A percentile compares a stretch with the other conserved stretches of the same genome.
Evolutionary conservation across 2,888 invertebrate genomes (phyloP).

Genomic region (Xestia rhomboidea): DNA sequence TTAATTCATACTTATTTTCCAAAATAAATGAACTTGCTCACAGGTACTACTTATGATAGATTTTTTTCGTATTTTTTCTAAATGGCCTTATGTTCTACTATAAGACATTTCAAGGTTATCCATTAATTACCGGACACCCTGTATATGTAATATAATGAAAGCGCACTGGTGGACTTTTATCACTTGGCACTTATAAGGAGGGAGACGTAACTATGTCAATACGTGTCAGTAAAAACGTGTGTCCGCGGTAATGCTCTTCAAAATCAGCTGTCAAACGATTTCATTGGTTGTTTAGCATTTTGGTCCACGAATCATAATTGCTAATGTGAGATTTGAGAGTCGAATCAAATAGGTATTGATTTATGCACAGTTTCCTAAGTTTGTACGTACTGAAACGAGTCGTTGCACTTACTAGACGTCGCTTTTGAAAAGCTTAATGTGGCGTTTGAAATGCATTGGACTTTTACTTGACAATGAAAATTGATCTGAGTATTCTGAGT

Average conservation of each 20-base stretch:
- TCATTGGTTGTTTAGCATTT: conserved; percentile 11
- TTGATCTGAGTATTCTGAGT: neutral
- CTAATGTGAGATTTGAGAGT: conserved; percentile 35
- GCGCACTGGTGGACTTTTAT: no score
- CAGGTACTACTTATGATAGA: no score
- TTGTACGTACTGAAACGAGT: neutral
- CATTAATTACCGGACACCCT: no score
- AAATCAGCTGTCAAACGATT: neutral
- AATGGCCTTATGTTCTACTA: no score
- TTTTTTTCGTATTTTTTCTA: no score
- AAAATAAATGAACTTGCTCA: no score
- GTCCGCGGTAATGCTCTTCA: neutral
- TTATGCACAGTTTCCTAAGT: conserved; percentile 19
- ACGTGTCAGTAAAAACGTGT: neutral
- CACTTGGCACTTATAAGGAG: no score
- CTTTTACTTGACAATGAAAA: neutral
- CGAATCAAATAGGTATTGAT: conserved; percentile 28
- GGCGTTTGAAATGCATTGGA: neutral
- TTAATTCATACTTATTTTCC: no score
- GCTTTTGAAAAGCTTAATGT: conserved; percentile 20
- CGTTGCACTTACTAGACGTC: neutral
- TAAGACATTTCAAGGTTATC: no score
- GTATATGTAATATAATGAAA: no score
- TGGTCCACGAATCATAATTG: conserved; percentile 33
- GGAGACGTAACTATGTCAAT: neutral